Conservation (phyloP, 2,888 invertebrate genomes). For the Chaitophorus viminalis region DNA sequence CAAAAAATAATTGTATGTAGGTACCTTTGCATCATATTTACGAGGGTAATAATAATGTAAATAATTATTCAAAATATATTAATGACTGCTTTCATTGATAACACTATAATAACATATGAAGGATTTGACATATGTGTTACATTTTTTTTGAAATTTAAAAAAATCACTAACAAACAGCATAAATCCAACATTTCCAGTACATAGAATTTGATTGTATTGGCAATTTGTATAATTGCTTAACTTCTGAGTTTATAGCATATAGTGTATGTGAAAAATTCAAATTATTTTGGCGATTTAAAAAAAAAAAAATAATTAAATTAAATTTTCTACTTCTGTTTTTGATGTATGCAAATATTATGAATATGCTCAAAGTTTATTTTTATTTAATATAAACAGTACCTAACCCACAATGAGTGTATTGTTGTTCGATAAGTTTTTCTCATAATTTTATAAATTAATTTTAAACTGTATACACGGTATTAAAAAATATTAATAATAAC, state of each 20-base stretch:
- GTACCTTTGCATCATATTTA: too few species aligned
- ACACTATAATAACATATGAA: too few species aligned
- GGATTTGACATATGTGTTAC: too few species aligned
- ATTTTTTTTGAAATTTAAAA: not conserved
- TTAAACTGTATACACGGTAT: not conserved
- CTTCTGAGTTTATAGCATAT: not conserved
- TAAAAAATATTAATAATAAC: not conserved
- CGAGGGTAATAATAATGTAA: too few species aligned
- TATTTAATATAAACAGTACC: not conserved
- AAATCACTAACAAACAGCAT: not conserved
- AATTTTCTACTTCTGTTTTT: not conserved
- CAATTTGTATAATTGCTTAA: constrained; percentile 1
- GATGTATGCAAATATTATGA: not conserved
- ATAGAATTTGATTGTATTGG: not conserved
- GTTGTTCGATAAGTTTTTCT: not conserved
- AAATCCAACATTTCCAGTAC: not conserved
- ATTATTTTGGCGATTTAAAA: not conserved
- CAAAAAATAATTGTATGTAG: too few species aligned
- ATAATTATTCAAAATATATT: too few species aligned
- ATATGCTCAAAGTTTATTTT: not conserved
- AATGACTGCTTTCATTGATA: too few species aligned
- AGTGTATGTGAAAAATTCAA: not conserved
- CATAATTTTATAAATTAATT: not conserved
- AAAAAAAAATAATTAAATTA: not conserved
- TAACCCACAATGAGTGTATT: not conserved